Conservation (phyloP, 2,888 invertebrate genomes). For the Nymphalis urticae region DNA sequence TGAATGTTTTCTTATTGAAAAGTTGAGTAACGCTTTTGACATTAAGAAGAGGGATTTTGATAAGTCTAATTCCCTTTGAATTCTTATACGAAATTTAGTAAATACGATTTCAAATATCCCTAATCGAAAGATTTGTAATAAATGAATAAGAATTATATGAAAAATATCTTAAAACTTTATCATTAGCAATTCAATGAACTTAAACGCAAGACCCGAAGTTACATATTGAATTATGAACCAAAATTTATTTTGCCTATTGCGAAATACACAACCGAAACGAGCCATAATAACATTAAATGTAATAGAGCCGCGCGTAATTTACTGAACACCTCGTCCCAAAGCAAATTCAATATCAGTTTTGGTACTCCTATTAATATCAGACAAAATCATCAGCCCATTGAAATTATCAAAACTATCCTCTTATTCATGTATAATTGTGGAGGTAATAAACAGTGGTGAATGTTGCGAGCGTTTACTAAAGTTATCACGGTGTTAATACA, state of each 20-base stretch:
- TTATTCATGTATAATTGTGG: constrained; percentile 64
- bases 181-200: constrained; percentile 7
- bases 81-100: constrained; percentile 34
- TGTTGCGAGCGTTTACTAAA: constrained; percentile 52
- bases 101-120: constrained; percentile 31
- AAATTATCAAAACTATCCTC: constrained; percentile 72
- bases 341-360: constrained; percentile 72
- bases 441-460: constrained; percentile 51
- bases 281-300: constrained; percentile 33
- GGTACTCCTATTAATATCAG: constrained; percentile 64
- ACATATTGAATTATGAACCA: not conserved
- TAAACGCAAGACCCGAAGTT: not conserved
- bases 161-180: constrained; percentile 2
- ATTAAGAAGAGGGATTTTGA: constrained; percentile 56
- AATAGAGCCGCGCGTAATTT: constrained; percentile 60
- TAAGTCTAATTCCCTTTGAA: constrained; percentile 58
- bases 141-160: constrained; percentile 13
- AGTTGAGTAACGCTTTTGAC: constrained; percentile 52
- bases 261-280: constrained; percentile 16
- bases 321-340: constrained; percentile 60
- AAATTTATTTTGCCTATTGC: constrained; percentile 14
- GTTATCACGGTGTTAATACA: constrained; percentile 74
- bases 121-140: constrained; percentile 24
- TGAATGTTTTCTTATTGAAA: constrained; percentile 73
- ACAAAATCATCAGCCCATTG: constrained; percentile 63